phyloP scores from a whole-genome alignment of 53 echinoderm and acorn worm species.

The Henricia sp. region DNA sequence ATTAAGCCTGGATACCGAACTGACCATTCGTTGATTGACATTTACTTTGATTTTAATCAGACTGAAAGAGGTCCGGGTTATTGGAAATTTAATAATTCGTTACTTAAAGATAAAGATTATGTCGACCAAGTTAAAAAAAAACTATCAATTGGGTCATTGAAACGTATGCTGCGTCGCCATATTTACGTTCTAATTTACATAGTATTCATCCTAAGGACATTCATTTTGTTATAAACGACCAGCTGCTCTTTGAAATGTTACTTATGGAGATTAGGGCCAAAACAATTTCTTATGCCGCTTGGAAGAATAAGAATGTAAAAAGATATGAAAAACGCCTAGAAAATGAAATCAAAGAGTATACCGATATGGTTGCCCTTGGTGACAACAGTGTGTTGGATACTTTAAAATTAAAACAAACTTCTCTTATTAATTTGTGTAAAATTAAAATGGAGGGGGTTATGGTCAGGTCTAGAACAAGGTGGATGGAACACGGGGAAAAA shows the following conservation, averaged over 20 bases:
- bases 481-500: slow-evolving; percentile 4
- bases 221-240: slow-evolving; percentile 7
- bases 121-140: background rate
- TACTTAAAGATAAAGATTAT: background rate
- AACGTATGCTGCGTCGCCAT: slow-evolving; percentile 3
- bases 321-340: background rate
- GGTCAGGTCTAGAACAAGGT: background rate
- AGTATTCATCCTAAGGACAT: slow-evolving; percentile 11
- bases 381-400: background rate
- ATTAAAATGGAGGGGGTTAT: background rate
- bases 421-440: background rate
- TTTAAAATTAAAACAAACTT: slow-evolving; percentile 1
- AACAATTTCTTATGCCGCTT: slow-evolving; percentile 10
- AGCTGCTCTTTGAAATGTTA: background rate
- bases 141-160: background rate
- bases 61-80: slow-evolving; percentile 19
- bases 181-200: background rate
- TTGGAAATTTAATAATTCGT: slow-evolving; percentile 41
- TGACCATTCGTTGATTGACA: slow-evolving; percentile 25
- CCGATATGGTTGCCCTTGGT: background rate
- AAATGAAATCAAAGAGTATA: background rate
- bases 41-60: background rate
- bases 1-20: slow-evolving; percentile 50
- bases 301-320: background rate
- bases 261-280: slow-evolving; percentile 14